Evolutionary conservation across 1,140 invertebrate genomes (phyloP).

Genomic region (Piezodorus guildinii): DNA sequence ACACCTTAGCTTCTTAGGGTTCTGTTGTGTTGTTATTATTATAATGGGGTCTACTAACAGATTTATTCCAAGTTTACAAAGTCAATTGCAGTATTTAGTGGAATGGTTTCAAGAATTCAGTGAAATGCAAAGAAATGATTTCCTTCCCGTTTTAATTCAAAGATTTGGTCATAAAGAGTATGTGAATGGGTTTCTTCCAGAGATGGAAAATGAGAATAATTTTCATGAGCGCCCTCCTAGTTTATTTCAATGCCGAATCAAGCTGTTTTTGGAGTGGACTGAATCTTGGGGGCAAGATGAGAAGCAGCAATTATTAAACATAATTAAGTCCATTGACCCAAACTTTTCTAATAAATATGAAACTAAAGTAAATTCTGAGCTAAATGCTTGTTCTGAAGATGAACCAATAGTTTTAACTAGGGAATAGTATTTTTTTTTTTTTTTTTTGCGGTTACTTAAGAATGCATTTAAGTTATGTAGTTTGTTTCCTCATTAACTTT

Average conservation of each 20-base stretch:
- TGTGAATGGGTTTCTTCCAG: conserved; percentile 60
- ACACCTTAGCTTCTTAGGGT: too few relatives aligned
- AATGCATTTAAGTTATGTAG: too few relatives aligned
- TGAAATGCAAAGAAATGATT: conserved; percentile 71
- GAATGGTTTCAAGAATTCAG: conserved; percentile 86
- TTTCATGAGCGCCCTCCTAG: conserved; percentile 60
- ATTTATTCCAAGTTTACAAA: conserved; percentile 35
- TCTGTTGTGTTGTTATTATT: too few relatives aligned
- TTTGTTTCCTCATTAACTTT: too few relatives aligned
- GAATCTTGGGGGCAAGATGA: conserved; percentile 66
- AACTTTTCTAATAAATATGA: conserved; percentile 59
- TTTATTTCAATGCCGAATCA: conserved; percentile 78
- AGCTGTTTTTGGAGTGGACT: conserved; percentile 78
- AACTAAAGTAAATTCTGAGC: conserved; percentile 33
- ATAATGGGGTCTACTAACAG: conserved; percentile 14
- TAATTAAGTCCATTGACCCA: conserved; percentile 55
- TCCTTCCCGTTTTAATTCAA: conserved; percentile 62
- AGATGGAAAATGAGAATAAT: conserved; percentile 49
- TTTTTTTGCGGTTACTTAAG: too few relatives aligned
- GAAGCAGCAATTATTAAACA: conserved; percentile 51
- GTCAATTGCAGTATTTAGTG: conserved; percentile 62
- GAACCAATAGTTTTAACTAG: neutral
- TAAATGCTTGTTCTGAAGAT: conserved; percentile 3
- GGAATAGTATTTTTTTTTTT: too few relatives aligned
- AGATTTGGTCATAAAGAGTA: conserved; percentile 44